These are phyloP conservation scores for Pollenia labialis DNA, from an alignment of 2,888 invertebrate genomes.

Conservation along the genomic window DNA sequence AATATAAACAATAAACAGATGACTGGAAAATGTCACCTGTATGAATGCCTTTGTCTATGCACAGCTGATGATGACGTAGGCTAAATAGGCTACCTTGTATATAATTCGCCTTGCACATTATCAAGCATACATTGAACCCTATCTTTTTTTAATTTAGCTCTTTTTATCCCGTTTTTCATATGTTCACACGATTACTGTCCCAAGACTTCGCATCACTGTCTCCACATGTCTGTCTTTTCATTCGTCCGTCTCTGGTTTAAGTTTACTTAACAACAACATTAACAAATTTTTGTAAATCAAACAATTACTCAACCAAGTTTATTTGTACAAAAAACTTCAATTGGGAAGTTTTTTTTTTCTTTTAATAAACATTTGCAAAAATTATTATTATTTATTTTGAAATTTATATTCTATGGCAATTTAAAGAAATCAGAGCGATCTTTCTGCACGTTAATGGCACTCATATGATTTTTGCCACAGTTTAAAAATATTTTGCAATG, in stretches of 20 bases:
- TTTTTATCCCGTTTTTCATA: no score
- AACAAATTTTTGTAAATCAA: constrained; percentile 5
- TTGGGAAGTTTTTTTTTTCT: constrained; percentile 15
- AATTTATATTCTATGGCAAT: neutral
- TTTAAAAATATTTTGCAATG: constrained; percentile 23
- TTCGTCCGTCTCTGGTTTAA: neutral
- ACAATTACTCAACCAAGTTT: constrained; percentile 49
- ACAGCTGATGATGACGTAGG: no score
- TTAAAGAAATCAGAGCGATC: constrained; percentile 2
- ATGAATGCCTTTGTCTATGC: no score
- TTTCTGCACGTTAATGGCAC: neutral
- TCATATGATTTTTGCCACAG: constrained; percentile 13
- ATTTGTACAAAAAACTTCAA: constrained; percentile 32
- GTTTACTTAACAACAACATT: neutral
- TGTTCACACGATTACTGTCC: no score
- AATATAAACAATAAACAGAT: no score
- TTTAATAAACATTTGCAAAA: constrained; percentile 3
- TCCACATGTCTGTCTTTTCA: neutral
- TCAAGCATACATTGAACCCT: no score
- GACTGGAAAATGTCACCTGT: no score
- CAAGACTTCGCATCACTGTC: neutral
- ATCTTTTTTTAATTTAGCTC: no score
- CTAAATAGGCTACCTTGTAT: no score
- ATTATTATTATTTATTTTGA: neutral
- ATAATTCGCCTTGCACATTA: no score